Base-by-base conservation (phyloP, 2,113 vertebrate species). In the Corynorhinus townsendii region DNA sequence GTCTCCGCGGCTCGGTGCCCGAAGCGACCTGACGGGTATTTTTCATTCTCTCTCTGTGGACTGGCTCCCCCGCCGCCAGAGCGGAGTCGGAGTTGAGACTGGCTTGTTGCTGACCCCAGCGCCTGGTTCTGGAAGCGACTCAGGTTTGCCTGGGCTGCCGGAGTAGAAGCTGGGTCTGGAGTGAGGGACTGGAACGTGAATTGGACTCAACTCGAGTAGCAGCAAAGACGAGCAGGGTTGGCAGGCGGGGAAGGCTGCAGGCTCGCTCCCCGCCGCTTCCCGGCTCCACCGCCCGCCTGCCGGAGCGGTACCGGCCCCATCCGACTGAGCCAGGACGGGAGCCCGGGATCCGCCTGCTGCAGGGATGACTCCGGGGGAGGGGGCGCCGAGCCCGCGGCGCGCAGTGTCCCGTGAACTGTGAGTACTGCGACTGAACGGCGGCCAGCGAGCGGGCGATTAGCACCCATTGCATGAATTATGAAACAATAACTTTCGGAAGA, bases 391-490 rank as follows among this genome's bases (percentile, higher is more conserved):
- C 86, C 94, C 68, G 89, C 85, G 94, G 96, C 95, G 97, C 95
- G 97, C 97, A 96, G 96, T 98, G 98, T 98, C 98, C 98, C 98
- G 96, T 97, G 98, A 98, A 98, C 98, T 98, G 98, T 98, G 97
- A 98, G 98, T 97, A 97, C 96, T 33, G 86, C 93, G 95, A 96
- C 95, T 96, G 93, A 89, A 96, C 96, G 93, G 94, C 96, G 96
- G 97, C 92, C 89, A 84, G 96, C 86, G 92, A 93, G 86, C 91
- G 94, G 96, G 89, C 77, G 97, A 96, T 97, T 97, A 93, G 96
- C 93, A 97, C 95, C 94, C 89, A 90, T 59, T 97, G 97, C 97
- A 95, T 97, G 97, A 98, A 96, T 96, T 97, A 97, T 97, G 97
- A 98, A 97, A 97, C 89, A 90, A 84, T 98, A 98, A 98, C 98